phyloP scores from a whole-genome alignment of 2,888 invertebrate genomes.

The Rotaria magnacalcarata region DNA sequence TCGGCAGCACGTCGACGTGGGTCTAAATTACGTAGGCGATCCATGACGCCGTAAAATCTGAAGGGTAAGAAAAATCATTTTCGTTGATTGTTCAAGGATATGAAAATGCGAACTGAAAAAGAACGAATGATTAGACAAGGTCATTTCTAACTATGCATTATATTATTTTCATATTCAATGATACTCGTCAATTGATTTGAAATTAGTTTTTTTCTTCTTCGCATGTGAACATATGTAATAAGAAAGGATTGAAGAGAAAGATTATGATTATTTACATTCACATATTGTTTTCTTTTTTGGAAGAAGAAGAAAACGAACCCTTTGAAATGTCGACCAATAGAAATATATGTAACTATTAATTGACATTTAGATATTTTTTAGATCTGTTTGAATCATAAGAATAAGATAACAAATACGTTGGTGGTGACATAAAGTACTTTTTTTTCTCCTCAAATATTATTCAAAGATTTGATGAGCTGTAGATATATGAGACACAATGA shows the following conservation, averaged over 20 bases:
- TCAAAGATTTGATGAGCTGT: no score
- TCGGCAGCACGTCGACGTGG: background rate
- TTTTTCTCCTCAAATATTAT: no score
- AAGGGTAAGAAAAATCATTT: background rate
- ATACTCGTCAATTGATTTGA: background rate
- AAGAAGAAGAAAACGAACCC: conserved; percentile 2
- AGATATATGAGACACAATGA: background rate
- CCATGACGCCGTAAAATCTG: conserved; percentile 2
- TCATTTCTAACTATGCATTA: background rate
- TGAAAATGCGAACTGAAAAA: background rate
- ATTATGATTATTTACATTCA: background rate
- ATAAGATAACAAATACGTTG: no score
- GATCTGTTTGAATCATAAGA: background rate
- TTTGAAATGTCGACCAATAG: background rate
- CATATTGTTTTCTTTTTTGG: conserved; percentile 12
- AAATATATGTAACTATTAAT: background rate
- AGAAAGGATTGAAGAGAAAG: background rate
- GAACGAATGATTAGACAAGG: conserved; percentile 16
- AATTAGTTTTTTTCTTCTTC: background rate
- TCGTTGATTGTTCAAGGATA: conserved; percentile 19
- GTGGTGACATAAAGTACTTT: background rate
- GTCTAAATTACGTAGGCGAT: conserved; percentile 17
- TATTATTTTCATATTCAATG: background rate
- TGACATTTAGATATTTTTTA: background rate
- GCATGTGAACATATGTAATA: background rate